Conservation (phyloP, 2,797 vertebrate species). For the Premnoplex brunnescens region DNA sequence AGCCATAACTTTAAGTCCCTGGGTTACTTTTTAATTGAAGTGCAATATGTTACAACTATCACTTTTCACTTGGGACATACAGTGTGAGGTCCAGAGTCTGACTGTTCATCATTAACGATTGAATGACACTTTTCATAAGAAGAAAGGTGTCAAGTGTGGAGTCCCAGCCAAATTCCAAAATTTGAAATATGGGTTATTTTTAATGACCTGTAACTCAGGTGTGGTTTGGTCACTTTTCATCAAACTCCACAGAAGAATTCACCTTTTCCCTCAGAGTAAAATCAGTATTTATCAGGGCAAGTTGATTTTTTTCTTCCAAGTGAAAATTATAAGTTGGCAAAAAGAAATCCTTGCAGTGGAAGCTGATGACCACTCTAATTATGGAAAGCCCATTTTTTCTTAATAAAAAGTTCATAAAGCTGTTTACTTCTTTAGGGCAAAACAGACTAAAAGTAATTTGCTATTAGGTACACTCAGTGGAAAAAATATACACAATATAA, state of each 20-base stretch:
- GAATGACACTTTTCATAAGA: conserved; percentile 39
- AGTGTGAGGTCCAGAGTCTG: neutral
- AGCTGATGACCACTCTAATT: neutral
- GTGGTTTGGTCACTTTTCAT: conserved; percentile 5
- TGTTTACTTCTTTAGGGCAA: neutral
- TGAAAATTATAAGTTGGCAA: neutral
- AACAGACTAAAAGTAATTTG: neutral
- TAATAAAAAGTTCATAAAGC: neutral
- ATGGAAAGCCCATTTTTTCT: neutral
- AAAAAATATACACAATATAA: neutral
- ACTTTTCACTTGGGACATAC: neutral
- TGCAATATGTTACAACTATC: neutral
- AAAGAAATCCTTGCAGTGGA: neutral
- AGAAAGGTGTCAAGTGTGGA: neutral
- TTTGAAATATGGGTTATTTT: conserved; percentile 20
- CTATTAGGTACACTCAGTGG: neutral
- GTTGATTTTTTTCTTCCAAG: neutral
- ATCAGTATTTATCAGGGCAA: neutral
- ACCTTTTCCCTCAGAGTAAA: neutral
- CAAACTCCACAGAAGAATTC: neutral
- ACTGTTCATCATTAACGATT: neutral
- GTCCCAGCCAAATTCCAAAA: conserved; percentile 38
- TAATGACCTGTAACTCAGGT: conserved; percentile 37
- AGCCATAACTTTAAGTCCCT: neutral
- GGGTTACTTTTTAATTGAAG: neutral